phyloP scores from a whole-genome alignment of 2,888 invertebrate genomes.

The Lymantria monacha region DNA sequence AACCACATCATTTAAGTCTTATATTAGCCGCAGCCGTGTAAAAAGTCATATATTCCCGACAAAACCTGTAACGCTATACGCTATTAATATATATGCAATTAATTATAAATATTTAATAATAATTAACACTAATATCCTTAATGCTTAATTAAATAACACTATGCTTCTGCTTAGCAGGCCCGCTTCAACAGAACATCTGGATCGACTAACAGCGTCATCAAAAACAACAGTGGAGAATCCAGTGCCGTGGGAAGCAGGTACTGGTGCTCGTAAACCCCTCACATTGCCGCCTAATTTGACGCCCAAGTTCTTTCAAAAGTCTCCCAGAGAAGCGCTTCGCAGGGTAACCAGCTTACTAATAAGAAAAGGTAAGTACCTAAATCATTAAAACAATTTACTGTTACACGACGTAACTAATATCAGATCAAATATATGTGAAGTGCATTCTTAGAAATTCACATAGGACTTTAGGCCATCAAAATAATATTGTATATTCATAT shows the following conservation, averaged over 20 bases:
- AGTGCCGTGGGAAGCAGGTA: conserved; percentile 72
- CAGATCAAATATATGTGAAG: neutral
- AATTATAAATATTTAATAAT: too few species aligned
- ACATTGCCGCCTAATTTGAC: conserved; percentile 94
- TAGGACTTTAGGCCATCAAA: too few species aligned
- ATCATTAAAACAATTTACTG: neutral
- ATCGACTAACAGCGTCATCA: conserved; percentile 84
- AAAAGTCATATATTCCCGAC: too few species aligned
- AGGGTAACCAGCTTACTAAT: conserved; percentile 95
- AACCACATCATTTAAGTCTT: too few species aligned
- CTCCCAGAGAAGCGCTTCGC: conserved; percentile 92
- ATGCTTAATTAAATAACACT: neutral
- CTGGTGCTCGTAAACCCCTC: conserved; percentile 87
- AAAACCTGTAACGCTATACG: too few species aligned
- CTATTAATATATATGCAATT: too few species aligned
- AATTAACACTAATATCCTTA: too few species aligned
- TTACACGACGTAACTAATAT: neutral
- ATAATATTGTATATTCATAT: too few species aligned
- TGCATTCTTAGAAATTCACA: too few species aligned
- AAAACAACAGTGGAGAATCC: conserved; percentile 77
- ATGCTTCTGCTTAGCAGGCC: conserved; percentile 77
- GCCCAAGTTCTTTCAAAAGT: conserved; percentile 94
- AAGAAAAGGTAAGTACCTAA: conserved; percentile 88
- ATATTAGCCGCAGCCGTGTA: too few species aligned
- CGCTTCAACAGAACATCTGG: conserved; percentile 92